A percentile compares a stretch with the other conserved stretches of the same genome.
Evolutionary conservation across 2,797 vertebrate species (phyloP).

Genomic region (Pipistrellus nathusii): DNA sequence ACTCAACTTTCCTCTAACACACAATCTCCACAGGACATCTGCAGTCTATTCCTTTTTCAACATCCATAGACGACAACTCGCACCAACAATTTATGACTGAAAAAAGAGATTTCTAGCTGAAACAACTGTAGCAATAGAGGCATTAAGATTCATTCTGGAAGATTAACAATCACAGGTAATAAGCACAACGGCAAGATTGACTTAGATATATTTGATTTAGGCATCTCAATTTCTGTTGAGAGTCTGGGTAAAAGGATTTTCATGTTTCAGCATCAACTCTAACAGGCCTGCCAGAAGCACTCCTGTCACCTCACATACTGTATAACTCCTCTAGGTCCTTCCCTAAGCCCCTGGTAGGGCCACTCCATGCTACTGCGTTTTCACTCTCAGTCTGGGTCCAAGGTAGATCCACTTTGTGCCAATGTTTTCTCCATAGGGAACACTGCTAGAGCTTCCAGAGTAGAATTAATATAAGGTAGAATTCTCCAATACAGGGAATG

Average conservation of each 20-base stretch:
- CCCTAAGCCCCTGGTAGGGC: background rate
- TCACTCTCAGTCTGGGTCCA: background rate
- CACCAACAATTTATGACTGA: slow-evolving; percentile 27
- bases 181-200: background rate
- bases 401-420: background rate
- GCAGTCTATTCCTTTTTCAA: background rate
- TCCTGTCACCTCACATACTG: background rate
- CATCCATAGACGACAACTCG: background rate
- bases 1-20: background rate
- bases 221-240: background rate
- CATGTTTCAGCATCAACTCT: background rate
- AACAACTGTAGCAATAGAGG: background rate
- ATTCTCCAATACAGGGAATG: background rate
- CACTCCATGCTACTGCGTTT: background rate
- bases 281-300: background rate
- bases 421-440: background rate
- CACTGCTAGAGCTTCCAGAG: background rate
- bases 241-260: background rate
- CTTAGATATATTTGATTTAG: background rate
- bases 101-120: slow-evolving; percentile 32
- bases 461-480: background rate
- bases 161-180: background rate
- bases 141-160: slow-evolving; percentile 54
- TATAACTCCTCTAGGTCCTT: background rate
- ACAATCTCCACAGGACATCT: slow-evolving; percentile 16